Percentiles rank a stretch among this genome's conserved stretches.
These are phyloP conservation scores for Bactericera cockerelli DNA, from an alignment of 1,140 invertebrate genomes.

Conservation along the genomic window DNA sequence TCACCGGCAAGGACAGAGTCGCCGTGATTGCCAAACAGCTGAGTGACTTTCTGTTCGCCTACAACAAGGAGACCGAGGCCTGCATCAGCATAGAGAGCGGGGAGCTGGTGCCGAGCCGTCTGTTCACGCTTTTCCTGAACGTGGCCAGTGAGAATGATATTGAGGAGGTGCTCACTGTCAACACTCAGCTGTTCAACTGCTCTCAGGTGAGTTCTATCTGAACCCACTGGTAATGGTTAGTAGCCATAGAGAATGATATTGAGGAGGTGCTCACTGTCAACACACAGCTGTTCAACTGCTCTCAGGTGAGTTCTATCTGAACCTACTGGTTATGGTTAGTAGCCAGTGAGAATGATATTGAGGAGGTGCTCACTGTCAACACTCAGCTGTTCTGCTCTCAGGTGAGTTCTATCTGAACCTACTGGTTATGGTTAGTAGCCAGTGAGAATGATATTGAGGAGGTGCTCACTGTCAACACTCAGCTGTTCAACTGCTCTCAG, in stretches of 20 bases:
- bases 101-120: slow-evolving; percentile 26
- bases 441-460: too few species aligned
- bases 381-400: too few species aligned
- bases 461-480: too few species aligned
- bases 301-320: too few species aligned
- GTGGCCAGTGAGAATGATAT: slow-evolving; percentile 42
- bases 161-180: slow-evolving; percentile 43
- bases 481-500: too few species aligned
- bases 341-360: too few species aligned
- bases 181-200: slow-evolving; percentile 45
- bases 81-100: slow-evolving; percentile 17
- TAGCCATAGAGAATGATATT: slow-evolving; percentile 43
- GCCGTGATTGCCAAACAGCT: slow-evolving; percentile 78
- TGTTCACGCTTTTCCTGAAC: slow-evolving; percentile 28
- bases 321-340: too few species aligned
- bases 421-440: too few species aligned
- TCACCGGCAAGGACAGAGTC: slow-evolving; percentile 66
- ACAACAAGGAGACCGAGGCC: slow-evolving; percentile 64
- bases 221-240: too few species aligned
- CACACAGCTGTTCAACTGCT: slow-evolving; percentile 46
- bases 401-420: too few species aligned
- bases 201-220: too few species aligned
- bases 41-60: slow-evolving; percentile 81
- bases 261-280: slow-evolving; percentile 46
- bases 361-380: too few species aligned